Conservation (phyloP, 2,888 invertebrate species). For the Ornithoptera alexandrae region DNA sequence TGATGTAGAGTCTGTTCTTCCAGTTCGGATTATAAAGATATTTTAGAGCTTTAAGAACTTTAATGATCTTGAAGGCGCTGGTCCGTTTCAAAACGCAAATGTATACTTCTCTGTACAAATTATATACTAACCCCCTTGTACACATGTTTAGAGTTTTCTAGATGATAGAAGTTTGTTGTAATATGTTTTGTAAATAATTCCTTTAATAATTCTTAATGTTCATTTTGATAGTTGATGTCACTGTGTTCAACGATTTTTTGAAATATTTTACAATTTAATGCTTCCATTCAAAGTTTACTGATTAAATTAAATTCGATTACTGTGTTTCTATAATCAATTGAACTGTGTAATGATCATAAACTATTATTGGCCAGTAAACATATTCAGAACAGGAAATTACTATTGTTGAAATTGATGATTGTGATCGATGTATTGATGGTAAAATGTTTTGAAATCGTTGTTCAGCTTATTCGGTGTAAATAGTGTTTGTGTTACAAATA, state of each 20-base stretch:
- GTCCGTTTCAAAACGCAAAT: conserved; percentile 17
- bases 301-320: conserved; percentile 6
- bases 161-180: conserved; percentile 16
- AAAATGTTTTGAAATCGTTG: conserved; percentile 33
- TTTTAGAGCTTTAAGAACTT: conserved; percentile 23
- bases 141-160: conserved; percentile 3
- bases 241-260: conserved; percentile 10
- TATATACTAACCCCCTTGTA: conserved; percentile 17
- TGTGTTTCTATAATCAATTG: conserved; percentile 3
- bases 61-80: conserved; percentile 13
- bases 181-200: conserved; percentile 30
- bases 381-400: not conserved
- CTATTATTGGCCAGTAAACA: not conserved
- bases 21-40: not conserved
- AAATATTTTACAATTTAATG: conserved; percentile 13
- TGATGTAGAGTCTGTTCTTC: conserved; percentile 9
- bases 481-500: conserved; percentile 36
- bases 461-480: conserved; percentile 39
- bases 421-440: conserved; percentile 37
- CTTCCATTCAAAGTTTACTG: conserved; percentile 8
- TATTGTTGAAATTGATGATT: not conserved
- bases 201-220: conserved; percentile 16
- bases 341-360: not conserved
- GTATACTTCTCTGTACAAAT: conserved; percentile 22
- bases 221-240: conserved; percentile 19